These are phyloP conservation scores for Ramphastos sulfuratus DNA, from an alignment of 2,113 vertebrate species.

Conservation along the genomic window DNA sequence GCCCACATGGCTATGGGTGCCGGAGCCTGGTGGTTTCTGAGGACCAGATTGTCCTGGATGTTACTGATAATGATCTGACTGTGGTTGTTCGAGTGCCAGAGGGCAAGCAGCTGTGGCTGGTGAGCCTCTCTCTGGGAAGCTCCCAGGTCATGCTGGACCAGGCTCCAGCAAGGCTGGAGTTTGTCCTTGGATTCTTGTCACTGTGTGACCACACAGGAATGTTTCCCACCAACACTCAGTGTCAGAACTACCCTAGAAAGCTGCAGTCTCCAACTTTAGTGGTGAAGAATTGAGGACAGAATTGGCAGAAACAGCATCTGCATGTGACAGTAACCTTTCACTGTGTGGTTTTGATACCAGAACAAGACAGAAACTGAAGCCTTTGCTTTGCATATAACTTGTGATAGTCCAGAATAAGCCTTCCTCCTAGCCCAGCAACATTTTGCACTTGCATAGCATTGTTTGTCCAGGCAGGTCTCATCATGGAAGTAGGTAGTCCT, in stretches of 20 bases:
- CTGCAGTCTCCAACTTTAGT: neutral
- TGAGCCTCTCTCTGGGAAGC: conserved; percentile 52
- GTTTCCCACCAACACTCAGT: neutral
- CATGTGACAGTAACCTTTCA: neutral
- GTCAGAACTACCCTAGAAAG: neutral
- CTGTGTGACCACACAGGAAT: accelerated
- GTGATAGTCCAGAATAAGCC: neutral
- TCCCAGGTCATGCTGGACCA: neutral
- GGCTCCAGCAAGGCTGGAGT: neutral
- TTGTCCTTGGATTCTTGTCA: neutral
- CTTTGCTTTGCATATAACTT: neutral
- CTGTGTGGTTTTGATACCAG: neutral
- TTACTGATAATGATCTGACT: conserved; percentile 86
- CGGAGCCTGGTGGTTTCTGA: conserved; percentile 87
- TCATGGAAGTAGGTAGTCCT: neutral
- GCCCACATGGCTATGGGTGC: conserved; percentile 91
- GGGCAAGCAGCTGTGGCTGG: conserved; percentile 91
- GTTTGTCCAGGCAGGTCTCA: neutral
- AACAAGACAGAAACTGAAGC: neutral
- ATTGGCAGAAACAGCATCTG: neutral
- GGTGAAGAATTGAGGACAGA: neutral
- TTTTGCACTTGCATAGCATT: neutral
- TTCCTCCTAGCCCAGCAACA: neutral
- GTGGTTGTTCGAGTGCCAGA: conserved; percentile 87
- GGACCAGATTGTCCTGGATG: conserved; percentile 85